Evolutionary conservation across 2,113 vertebrate genomes (phyloP).

Genomic region (Mesocricetus auratus): DNA sequence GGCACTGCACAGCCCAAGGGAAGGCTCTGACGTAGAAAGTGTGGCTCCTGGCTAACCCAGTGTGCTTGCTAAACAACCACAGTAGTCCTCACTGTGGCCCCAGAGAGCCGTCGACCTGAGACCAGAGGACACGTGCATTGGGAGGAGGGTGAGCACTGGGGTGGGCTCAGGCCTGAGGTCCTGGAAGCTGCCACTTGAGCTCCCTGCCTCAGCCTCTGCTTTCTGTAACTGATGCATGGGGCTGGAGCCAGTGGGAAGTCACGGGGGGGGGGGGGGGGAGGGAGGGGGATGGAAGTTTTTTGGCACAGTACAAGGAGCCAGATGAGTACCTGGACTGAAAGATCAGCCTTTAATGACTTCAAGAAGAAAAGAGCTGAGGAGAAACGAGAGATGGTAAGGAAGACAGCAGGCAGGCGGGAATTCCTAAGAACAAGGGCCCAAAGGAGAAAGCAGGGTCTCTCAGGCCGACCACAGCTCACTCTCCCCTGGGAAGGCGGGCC

Average conservation of each 20-base stretch:
- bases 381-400: background rate
- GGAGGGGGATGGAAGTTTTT: background rate
- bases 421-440: background rate
- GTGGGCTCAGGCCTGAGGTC: background rate
- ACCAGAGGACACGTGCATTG: conserved; percentile 7
- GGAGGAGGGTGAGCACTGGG: background rate
- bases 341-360: background rate
- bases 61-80: background rate
- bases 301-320: conserved; percentile 13
- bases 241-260: background rate
- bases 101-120: background rate
- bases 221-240: background rate
- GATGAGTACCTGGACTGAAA: background rate
- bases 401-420: background rate
- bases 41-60: conserved; percentile 46
- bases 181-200: background rate
- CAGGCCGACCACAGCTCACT: background rate
- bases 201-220: background rate
- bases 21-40: conserved; percentile 21
- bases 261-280: too few species aligned
- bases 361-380: background rate
- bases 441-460: background rate
- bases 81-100: background rate
- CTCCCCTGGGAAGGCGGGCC: background rate
- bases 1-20: background rate